These are phyloP conservation scores for Psilopogon haemacephalus DNA, from an alignment of 2,113 vertebrate species.

Conservation along the genomic window DNA sequence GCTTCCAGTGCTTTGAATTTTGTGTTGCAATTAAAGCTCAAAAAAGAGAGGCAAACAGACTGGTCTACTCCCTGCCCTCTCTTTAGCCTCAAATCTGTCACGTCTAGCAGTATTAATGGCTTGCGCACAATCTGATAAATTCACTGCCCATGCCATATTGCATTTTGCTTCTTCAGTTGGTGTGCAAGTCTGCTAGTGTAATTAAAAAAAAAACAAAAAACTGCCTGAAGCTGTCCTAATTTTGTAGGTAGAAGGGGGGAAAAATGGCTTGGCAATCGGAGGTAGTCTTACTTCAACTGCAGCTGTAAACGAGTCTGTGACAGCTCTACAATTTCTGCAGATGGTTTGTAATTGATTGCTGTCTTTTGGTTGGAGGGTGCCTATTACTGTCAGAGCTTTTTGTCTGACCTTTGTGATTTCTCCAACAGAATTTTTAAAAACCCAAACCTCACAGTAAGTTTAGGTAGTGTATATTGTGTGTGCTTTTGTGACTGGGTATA, in stretches of 20 bases:
- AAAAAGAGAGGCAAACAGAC: not conserved
- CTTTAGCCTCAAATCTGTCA: not conserved
- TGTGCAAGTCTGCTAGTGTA: not conserved
- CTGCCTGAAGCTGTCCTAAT: constrained; percentile 32
- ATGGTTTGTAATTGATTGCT: constrained; percentile 78
- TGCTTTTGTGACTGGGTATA: not conserved
- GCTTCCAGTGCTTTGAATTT: not conserved
- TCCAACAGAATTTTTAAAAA: not conserved
- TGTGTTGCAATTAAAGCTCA: not conserved
- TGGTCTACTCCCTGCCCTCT: not conserved
- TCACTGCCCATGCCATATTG: not conserved
- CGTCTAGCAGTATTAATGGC: not conserved
- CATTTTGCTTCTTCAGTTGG: not conserved
- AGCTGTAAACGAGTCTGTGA: constrained; percentile 70
- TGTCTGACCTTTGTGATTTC: constrained; percentile 66
- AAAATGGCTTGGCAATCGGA: constrained; percentile 44
- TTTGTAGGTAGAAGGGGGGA: not conserved
- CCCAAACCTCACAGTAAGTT: not conserved
- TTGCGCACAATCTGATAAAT: not conserved
- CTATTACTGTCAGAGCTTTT: constrained; percentile 78
- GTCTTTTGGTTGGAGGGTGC: constrained; percentile 67
- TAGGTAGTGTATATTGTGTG: not conserved
- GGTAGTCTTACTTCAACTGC: constrained; percentile 44
- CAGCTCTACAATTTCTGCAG: constrained; percentile 76
- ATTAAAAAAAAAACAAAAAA: constrained; percentile 21